Conservation (phyloP, 2,113 vertebrate genomes). For the Amazona vittata region DNA sequence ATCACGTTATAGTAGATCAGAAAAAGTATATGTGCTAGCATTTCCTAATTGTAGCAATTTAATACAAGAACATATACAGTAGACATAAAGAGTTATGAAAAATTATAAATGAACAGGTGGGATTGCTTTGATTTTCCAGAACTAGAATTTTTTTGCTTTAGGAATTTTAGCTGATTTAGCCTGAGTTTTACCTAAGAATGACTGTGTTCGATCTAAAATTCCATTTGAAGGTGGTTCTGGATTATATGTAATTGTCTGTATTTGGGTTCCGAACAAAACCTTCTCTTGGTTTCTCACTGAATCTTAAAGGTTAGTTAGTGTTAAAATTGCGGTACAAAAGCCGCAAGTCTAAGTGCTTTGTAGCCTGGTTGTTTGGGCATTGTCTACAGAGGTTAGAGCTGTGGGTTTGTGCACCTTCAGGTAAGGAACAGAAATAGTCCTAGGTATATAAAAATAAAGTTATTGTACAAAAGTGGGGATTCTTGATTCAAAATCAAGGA, state of each 20-base stretch:
- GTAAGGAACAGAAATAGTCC: neutral
- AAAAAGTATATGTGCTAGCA: neutral
- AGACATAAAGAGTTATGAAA: neutral
- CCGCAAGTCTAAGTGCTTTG: neutral
- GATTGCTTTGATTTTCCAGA: neutral
- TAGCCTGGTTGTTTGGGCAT: neutral
- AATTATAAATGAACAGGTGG: neutral
- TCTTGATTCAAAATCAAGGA: neutral
- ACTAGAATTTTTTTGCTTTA: neutral
- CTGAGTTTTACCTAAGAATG: neutral
- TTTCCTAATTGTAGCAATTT: neutral
- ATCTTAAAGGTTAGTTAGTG: neutral
- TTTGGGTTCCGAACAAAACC: neutral
- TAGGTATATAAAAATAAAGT: neutral
- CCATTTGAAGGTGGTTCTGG: neutral
- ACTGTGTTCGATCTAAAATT: neutral
- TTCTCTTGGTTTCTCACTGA: neutral
- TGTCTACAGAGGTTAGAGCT: neutral
- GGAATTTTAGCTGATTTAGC: neutral
- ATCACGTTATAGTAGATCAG: neutral
- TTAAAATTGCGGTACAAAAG: neutral
- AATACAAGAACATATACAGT: neutral
- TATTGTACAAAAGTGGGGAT: neutral
- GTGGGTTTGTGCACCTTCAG: neutral
- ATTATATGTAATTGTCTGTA: neutral